Evolutionary conservation across 2,797 vertebrate species (phyloP), one percentile per base, ranked within the genome.

Genomic region (Notamacropus eugenii): DNA sequence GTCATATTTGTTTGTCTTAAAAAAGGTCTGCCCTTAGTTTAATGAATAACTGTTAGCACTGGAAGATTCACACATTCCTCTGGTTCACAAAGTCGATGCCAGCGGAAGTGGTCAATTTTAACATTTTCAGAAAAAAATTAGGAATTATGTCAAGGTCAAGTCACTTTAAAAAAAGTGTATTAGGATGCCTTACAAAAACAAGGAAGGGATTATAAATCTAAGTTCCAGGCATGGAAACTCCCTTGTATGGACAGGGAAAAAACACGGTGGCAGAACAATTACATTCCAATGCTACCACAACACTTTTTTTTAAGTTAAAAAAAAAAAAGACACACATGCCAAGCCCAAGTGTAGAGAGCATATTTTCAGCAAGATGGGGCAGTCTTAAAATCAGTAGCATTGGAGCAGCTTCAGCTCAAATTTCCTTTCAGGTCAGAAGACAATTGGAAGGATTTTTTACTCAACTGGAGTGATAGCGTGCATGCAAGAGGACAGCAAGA

Each of bases 151-250:
- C 94, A 97, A 98, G 97, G 97, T 98, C 97, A 98, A 97, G 96
- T 96, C 93, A 93, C 56, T 55, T 96, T 97, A 93, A 52, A 93
- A 97, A 93, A 97, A 97, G 96, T 94, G 34, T 94, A 97, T 95
- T 92, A 97, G 55, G 93, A 98, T 55, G 97, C 55, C 94, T 94
- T 90, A 92, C 55, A 56, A 82, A 96, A 96, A 95, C 92, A 97
- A 97, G 94, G 54, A 96, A 98, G 74, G 96, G 93, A 97, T 97
- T 97, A 96, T 97, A 98, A 97, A 98, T 98, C 96, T 96, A 96
- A 98, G 95, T 96, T 98, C 97, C 97, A 98, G 97, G 92, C 96
- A 97, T 13, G 94, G 96, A 97, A 98, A 98, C 96, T 98, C 94
- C 96, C 97, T 98, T 96, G 55, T 93, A 98, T 54, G 95, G 93